Conservation (phyloP, 1,140 invertebrate genomes). For the Drosophila sp. region DNA sequence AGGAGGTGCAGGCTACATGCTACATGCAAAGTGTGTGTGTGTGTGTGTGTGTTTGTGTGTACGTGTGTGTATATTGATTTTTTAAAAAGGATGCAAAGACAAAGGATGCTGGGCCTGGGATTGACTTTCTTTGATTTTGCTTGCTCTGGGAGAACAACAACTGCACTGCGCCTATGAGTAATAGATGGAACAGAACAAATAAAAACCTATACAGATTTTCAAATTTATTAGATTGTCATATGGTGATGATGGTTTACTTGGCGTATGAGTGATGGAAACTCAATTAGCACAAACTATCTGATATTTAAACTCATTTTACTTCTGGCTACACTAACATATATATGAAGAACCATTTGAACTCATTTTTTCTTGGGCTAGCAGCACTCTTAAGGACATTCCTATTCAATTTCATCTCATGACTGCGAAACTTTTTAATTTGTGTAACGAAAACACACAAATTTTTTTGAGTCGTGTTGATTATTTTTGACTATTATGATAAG, state of each 20-base stretch:
- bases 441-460: too few relatives aligned
- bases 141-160: constrained; percentile 22
- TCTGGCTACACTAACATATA: too few relatives aligned
- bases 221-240: background rate
- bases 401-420: too few relatives aligned
- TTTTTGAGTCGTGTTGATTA: too few relatives aligned
- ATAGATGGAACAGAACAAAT: constrained; percentile 26
- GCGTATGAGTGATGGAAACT: background rate
- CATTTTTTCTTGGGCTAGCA: too few relatives aligned
- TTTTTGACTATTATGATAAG: too few relatives aligned
- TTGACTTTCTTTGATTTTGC: constrained; percentile 41
- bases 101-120: constrained; percentile 33
- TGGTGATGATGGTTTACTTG: background rate
- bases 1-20: constrained; percentile 32
- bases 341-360: too few relatives aligned
- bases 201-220: background rate
- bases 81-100: constrained; percentile 24
- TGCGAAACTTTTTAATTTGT: too few relatives aligned
- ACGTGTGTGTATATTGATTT: constrained; percentile 8
- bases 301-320: too few relatives aligned
- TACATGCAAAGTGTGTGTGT: constrained; percentile 13
- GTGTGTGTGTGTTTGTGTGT: background rate
- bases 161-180: constrained; percentile 66
- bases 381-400: too few relatives aligned
- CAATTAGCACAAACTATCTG: background rate